Conservation (phyloP, 1,140 invertebrate genomes). For the Drosophila arawakana region DNA sequence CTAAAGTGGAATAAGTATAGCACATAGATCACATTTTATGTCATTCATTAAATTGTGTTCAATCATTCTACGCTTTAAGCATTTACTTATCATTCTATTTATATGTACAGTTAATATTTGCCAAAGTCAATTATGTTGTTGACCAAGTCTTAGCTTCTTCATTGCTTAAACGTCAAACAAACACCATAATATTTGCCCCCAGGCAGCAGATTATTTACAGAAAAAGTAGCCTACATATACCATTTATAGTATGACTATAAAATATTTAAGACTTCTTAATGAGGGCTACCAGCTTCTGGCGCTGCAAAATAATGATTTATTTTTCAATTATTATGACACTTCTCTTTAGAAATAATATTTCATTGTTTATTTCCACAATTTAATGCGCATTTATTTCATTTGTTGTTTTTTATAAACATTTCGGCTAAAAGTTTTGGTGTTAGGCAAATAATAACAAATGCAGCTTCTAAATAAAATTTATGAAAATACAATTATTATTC, state of each 20-base stretch:
- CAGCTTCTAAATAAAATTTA: no score
- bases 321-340: no score
- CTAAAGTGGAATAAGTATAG: background rate
- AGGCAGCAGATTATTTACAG: slow-evolving; percentile 1
- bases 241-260: background rate
- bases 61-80: background rate
- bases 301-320: no score
- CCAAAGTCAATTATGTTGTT: slow-evolving; percentile 7
- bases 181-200: slow-evolving; percentile 4
- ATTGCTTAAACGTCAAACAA: background rate
- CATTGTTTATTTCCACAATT: no score
- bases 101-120: background rate
- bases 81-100: background rate
- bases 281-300: background rate
- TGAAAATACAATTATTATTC: no score
- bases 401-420: no score
- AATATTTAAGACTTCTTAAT: slow-evolving; percentile 14
- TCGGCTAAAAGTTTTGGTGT: no score
- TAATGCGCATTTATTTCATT: no score
- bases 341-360: no score
- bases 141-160: background rate
- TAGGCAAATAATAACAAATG: no score
- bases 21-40: background rate
- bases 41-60: background rate
- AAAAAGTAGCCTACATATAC: slow-evolving; percentile 6